Conservation (phyloP, 2,888 invertebrate species). For the Ophion ventricosus region DNA sequence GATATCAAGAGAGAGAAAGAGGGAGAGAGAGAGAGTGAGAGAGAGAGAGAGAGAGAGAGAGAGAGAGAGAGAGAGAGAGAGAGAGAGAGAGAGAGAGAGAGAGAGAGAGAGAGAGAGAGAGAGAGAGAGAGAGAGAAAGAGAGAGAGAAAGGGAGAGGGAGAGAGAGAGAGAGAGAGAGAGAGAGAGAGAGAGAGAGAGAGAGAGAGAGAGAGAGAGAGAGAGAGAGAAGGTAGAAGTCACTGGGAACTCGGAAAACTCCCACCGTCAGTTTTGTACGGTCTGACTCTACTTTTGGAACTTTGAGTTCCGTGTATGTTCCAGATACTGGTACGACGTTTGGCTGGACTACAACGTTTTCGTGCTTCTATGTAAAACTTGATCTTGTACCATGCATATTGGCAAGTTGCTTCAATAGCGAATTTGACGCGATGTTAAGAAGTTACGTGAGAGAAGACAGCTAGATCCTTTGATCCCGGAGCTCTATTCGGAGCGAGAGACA, state of each 20-base stretch:
- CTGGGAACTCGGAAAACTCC: slow-evolving; percentile 63
- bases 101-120: background rate
- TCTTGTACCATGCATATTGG: slow-evolving; percentile 30
- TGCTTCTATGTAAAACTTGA: slow-evolving; percentile 17
- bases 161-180: background rate
- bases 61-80: slow-evolving; percentile 7
- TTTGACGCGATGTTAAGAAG: slow-evolving; percentile 20
- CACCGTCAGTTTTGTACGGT: slow-evolving; percentile 30
- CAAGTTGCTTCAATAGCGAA: slow-evolving; percentile 23
- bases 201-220: background rate
- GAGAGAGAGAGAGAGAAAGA: background rate
- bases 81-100: background rate
- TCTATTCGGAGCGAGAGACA: too few species aligned
- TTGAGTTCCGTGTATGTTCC: slow-evolving; percentile 5
- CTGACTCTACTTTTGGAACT: slow-evolving; percentile 38
- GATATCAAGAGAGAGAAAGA: background rate
- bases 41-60: slow-evolving; percentile 9
- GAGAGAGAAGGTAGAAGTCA: slow-evolving; percentile 34
- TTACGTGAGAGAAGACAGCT: background rate
- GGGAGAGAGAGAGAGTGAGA: background rate
- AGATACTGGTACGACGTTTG: slow-evolving; percentile 5
- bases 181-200: background rate
- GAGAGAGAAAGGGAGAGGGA: slow-evolving; percentile 7
- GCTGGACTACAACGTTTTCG: slow-evolving; percentile 3
- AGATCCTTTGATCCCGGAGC: slow-evolving; percentile 48